Conservation (phyloP, 2,113 vertebrate genomes). For the Thalassarche chlororhynchos region DNA sequence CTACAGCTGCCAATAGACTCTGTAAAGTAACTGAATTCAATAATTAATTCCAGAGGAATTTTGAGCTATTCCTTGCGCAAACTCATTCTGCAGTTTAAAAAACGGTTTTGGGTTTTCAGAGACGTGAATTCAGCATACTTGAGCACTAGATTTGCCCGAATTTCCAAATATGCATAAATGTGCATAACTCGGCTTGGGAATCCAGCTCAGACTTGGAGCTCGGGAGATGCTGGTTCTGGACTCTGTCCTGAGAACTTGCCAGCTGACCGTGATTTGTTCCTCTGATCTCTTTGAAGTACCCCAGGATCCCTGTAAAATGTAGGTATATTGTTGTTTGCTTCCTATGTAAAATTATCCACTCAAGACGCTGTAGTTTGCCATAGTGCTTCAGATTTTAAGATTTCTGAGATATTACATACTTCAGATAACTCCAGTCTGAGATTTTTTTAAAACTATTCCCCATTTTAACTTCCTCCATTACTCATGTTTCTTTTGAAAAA, state of each 20-base stretch:
- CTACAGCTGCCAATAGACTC: neutral
- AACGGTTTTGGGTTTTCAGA: neutral
- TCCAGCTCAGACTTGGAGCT: neutral
- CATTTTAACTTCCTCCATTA: neutral
- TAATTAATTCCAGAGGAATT: neutral
- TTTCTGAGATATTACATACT: neutral
- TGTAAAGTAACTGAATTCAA: neutral
- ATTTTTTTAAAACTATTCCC: neutral
- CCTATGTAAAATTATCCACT: neutral
- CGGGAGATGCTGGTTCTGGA: neutral
- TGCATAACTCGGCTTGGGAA: neutral
- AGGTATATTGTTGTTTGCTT: neutral
- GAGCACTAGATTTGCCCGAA: neutral
- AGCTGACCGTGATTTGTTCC: neutral
- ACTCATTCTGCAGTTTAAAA: neutral
- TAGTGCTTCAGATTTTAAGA: neutral
- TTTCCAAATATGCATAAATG: neutral
- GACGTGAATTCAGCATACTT: neutral
- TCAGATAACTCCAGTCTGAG: neutral
- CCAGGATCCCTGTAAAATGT: neutral
- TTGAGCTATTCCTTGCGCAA: neutral
- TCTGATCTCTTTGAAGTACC: neutral
- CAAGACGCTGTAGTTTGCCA: neutral
- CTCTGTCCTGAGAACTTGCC: neutral
- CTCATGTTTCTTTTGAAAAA: neutral